Conservation (phyloP, 2,113 vertebrate genomes). For the Calonectris borealis region DNA sequence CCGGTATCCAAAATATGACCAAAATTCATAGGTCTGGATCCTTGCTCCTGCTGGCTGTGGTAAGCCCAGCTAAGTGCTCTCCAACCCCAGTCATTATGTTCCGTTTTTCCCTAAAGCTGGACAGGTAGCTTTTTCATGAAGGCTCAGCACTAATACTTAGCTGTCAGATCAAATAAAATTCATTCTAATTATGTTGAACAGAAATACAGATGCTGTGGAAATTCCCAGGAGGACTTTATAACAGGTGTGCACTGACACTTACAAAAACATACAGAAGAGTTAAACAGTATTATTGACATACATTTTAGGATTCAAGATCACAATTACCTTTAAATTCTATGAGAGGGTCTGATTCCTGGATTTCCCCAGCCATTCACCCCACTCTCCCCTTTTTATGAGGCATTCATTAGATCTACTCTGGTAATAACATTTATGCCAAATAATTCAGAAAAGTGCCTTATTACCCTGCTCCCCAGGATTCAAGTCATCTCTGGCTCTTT, state of each 20-base stretch:
- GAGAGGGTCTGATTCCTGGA: neutral
- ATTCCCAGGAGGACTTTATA: neutral
- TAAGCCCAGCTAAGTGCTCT: neutral
- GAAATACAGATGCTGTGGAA: slow-evolving; percentile 26
- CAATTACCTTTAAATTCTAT: neutral
- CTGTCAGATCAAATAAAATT: slow-evolving; percentile 42
- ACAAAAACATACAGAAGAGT: neutral
- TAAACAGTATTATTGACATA: neutral
- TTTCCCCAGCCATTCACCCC: neutral
- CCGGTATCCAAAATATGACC: neutral
- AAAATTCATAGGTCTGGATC: neutral
- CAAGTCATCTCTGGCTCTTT: neutral
- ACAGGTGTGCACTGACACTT: neutral
- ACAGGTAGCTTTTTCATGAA: neutral
- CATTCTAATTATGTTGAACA: slow-evolving; percentile 15
- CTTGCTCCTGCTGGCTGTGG: neutral
- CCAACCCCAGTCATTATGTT: neutral
- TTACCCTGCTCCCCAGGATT: neutral
- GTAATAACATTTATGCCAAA: neutral
- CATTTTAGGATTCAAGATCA: neutral
- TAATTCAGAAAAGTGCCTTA: neutral
- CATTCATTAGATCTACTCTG: neutral
- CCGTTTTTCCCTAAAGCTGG: neutral
- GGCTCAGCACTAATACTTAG: neutral
- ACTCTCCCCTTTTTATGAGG: neutral